phyloP scores from a whole-genome alignment of 2,113 vertebrate species.

The Dromiciops gliroides region DNA sequence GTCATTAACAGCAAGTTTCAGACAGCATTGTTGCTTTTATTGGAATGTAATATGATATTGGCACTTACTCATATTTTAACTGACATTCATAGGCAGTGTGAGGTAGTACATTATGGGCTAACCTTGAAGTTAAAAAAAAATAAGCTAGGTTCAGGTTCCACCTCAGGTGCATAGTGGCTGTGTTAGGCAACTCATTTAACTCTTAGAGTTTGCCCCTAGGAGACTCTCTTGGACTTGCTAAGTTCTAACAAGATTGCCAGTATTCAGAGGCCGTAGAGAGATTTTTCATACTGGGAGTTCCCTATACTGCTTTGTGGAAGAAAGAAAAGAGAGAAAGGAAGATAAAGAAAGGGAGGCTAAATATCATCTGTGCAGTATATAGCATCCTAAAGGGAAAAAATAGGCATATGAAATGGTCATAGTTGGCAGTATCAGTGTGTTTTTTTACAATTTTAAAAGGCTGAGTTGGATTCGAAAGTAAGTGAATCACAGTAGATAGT shows the following conservation, averaged over 20 bases:
- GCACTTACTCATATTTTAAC: not conserved
- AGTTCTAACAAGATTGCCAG: not conserved
- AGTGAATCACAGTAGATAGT: too few species aligned
- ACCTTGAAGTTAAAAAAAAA: not conserved
- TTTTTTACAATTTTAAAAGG: not conserved
- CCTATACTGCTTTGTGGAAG: not conserved
- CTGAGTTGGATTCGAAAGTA: not conserved
- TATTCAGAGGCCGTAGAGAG: not conserved
- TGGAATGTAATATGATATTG: not conserved
- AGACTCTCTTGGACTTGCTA: not conserved
- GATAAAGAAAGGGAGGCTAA: not conserved
- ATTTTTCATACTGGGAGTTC: too few species aligned
- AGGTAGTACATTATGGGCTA: not conserved
- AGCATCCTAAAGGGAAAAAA: not conserved
- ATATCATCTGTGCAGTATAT: not conserved
- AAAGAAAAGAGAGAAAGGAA: not conserved
- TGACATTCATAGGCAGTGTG: not conserved
- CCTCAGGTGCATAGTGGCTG: not conserved
- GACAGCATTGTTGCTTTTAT: not conserved
- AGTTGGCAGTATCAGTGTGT: not conserved
- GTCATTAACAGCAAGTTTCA: conserved; percentile 9
- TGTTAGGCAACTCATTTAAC: not conserved
- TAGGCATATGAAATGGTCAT: not conserved
- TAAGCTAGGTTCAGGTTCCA: not conserved
- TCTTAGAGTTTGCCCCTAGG: not conserved